Base-by-base conservation (phyloP, 2,113 vertebrate genomes). In the Nestor notabilis region DNA sequence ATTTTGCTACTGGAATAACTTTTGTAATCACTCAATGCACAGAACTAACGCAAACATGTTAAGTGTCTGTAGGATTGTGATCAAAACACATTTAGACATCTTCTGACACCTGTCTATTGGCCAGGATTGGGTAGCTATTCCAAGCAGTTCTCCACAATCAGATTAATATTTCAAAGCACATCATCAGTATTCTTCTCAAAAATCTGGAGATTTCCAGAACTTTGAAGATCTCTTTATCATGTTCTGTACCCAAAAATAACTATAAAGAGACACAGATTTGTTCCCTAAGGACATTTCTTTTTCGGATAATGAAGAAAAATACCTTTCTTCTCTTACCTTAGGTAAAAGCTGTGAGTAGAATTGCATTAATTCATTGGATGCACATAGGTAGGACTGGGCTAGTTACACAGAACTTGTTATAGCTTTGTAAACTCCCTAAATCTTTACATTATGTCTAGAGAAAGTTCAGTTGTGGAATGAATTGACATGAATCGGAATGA, bases 251-350 rank as follows among this genome's bases (percentile, higher is more conserved):
- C 82, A 75, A 93, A 94, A 94, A 76, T 78, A 83, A 44, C 53
- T 77, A 29, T 65, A 60, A 75, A 49, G 44, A 81, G 39, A 44
- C 4, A 68, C 27, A 50, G 10, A 39, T 92, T 55, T 77, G 7
- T 84, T 83, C 43, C 44, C n/a, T 44, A 78, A 95, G 50, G 55
- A 41, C 63, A 74, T 90, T 89, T 88, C 71, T 84, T 97, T 93
- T 47, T 82, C 56, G 64, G 20, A 78, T 31, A 60, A 81, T 77
- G 75, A 75, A n/a, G 53, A 87, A 93, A 90, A 92, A 68, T 55
- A 27, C 17, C 15, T 90, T 75, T 79, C 52, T 87, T 83, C 17
- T 79, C 44, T 39, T 91, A n/a, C 24, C 29, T 77, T 72, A 66
- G 66, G 41, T 79, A 88, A 71, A 33, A 70, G 9, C 74, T 87